A percentile compares a stretch with the other conserved stretches of the same genome.
phyloP scores from a whole-genome alignment of 2,888 invertebrate species.

The Trimorus sp. region DNA sequence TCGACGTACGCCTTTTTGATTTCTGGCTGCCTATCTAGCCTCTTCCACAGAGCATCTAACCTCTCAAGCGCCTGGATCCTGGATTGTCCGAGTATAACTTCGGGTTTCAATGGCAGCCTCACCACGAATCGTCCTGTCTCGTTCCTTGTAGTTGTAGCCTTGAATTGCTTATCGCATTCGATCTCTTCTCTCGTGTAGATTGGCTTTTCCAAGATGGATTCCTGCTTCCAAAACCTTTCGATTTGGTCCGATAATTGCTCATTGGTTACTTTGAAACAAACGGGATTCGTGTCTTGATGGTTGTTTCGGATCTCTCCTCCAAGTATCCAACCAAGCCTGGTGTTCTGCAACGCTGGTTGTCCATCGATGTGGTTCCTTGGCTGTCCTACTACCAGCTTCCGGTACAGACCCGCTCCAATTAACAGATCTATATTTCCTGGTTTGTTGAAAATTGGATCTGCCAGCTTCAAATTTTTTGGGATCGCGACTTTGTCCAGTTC shows the following conservation, averaged over 20 bases:
- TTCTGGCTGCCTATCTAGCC: neutral
- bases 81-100: slow-evolving; percentile 20
- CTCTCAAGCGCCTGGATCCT: neutral
- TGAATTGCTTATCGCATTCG: slow-evolving; percentile 44
- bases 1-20: slow-evolving; percentile 33
- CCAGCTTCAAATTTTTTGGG: neutral
- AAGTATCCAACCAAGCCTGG: neutral
- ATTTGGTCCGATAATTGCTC: slow-evolving; percentile 15
- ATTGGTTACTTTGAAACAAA: slow-evolving; percentile 3
- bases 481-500: neutral
- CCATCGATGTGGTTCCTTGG: neutral
- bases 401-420: slow-evolving; percentile 19
- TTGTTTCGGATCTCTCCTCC: neutral
- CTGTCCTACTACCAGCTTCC: slow-evolving; percentile 7
- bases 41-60: slow-evolving; percentile 1
- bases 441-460: slow-evolving; percentile 18
- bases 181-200: slow-evolving; percentile 36
- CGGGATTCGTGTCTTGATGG: neutral
- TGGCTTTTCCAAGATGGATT: slow-evolving; percentile 26
- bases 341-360: slow-evolving; percentile 23
- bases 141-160: slow-evolving; percentile 23
- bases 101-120: slow-evolving; percentile 39
- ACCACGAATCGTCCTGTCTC: slow-evolving; percentile 53
- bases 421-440: slow-evolving; percentile 11
- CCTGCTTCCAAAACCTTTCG: slow-evolving; percentile 31